A percentile compares a stretch with the other conserved stretches of the same genome.
Evolutionary conservation across 2,888 invertebrate genomes (phyloP).

Genomic region (Synanthedon tipuliformis): DNA sequence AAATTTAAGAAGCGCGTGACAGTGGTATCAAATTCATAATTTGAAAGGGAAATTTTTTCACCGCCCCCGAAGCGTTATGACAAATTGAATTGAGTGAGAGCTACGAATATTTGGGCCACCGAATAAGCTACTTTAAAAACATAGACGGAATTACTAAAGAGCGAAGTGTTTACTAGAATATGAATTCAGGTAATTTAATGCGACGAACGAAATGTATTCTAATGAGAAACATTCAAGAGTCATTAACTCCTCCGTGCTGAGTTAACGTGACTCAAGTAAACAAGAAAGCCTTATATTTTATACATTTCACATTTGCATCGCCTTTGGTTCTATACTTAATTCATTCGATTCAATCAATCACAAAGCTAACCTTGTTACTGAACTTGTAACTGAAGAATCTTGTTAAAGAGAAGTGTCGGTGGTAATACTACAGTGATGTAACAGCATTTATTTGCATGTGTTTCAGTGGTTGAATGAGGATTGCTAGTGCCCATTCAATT

Average conservation of each 20-base stretch:
- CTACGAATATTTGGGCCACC: slow-evolving; percentile 21
- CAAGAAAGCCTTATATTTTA: background rate
- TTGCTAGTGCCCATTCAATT: no score
- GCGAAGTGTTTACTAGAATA: slow-evolving; percentile 11
- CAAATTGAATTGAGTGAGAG: slow-evolving; percentile 49
- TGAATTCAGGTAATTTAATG: slow-evolving; percentile 13
- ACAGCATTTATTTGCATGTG: no score
- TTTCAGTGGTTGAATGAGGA: no score
- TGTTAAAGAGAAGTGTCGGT: no score
- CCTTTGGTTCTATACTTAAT: no score
- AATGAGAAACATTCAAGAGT: slow-evolving; percentile 4
- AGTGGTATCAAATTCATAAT: slow-evolving; percentile 53
- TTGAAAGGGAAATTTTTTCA: slow-evolving; percentile 56
- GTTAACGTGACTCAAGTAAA: background rate
- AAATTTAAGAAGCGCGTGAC: slow-evolving; percentile 54
- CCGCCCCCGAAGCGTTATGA: slow-evolving; percentile 37
- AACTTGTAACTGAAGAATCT: no score
- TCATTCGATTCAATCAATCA: no score
- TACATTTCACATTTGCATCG: no score
- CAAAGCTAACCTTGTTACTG: no score
- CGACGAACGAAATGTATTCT: slow-evolving; percentile 12
- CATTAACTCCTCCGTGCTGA: background rate
- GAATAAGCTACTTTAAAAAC: slow-evolving; percentile 1
- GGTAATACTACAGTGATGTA: no score
- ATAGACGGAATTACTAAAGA: slow-evolving; percentile 8